Evolutionary conservation across 30 jellyfish, hydroid and myxozoan species (phyloP).

Genomic region (Mastigias papua): DNA sequence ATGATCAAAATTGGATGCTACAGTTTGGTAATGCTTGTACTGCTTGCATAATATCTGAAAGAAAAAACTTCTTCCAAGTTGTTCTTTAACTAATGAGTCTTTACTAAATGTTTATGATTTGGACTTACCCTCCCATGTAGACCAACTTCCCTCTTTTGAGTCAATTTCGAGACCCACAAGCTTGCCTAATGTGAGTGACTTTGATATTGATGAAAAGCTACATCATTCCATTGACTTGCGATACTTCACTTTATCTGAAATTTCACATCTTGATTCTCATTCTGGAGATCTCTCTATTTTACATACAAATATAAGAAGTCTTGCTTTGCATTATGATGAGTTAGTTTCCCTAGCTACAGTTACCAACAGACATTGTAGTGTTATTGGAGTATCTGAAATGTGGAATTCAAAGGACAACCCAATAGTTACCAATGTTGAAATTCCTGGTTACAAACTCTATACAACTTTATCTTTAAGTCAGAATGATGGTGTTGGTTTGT

Average conservation of each 20-base stretch:
- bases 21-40: no score
- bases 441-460: slow-evolving; percentile 39
- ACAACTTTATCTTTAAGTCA: slow-evolving; percentile 27
- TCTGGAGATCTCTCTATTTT: background rate
- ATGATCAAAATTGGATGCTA: no score
- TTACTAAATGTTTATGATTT: no score
- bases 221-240: background rate
- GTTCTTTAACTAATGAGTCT: no score
- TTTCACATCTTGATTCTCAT: background rate
- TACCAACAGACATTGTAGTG: slow-evolving; percentile 1
- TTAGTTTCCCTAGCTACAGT: slow-evolving; percentile 31
- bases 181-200: background rate
- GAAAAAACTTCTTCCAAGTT: no score
- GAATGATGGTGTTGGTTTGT: slow-evolving; percentile 58
- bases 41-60: no score
- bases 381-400: slow-evolving; percentile 56
- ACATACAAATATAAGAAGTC: background rate
- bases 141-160: background rate
- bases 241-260: background rate
- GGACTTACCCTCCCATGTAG: no score
- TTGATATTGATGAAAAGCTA: background rate
- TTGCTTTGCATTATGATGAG: slow-evolving; percentile 41
- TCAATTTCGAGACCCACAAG: background rate
- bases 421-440: slow-evolving; percentile 24
- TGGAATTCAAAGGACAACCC: slow-evolving; percentile 22